A percentile compares a stretch with the other conserved stretches of the same genome.
phyloP scores from a whole-genome alignment of 2,113 vertebrate species.

The Alethe diademata region DNA sequence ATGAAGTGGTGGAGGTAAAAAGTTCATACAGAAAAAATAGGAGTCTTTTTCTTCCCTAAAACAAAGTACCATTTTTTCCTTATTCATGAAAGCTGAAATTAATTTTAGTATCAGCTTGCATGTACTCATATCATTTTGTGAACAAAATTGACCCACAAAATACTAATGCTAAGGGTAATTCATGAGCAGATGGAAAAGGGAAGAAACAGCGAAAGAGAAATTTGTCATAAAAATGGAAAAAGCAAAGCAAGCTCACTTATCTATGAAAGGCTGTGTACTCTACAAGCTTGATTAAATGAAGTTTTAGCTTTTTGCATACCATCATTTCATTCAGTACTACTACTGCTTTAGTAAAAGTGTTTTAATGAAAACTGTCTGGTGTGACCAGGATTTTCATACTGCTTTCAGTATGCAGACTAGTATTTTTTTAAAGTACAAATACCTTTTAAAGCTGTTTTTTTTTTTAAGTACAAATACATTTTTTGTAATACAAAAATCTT shows the following conservation, averaged over 20 bases:
- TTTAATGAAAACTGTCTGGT: background rate
- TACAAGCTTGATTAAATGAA: background rate
- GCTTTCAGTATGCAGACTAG: background rate
- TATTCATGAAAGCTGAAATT: background rate
- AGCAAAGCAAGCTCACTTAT: background rate
- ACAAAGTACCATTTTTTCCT: background rate
- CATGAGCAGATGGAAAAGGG: background rate
- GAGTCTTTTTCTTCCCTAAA: background rate
- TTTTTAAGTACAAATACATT: background rate
- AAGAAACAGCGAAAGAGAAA: background rate
- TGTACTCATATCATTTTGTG: background rate
- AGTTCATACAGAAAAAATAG: background rate
- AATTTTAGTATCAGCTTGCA: constrained; percentile 1
- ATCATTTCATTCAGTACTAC: background rate
- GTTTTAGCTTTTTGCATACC: background rate
- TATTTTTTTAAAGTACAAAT: background rate
- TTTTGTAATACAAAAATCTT: background rate
- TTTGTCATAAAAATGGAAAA: background rate
- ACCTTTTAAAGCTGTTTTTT: background rate
- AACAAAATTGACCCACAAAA: background rate
- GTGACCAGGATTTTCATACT: background rate
- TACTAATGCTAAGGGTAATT: background rate
- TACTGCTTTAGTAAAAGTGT: background rate
- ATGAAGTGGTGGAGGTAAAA: background rate
- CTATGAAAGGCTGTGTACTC: background rate